A percentile compares a stretch with the other conserved stretches of the same genome.
These are phyloP conservation scores for Ectemnius cavifrons DNA, from an alignment of 2,888 invertebrate genomes.

Conservation along the genomic window DNA sequence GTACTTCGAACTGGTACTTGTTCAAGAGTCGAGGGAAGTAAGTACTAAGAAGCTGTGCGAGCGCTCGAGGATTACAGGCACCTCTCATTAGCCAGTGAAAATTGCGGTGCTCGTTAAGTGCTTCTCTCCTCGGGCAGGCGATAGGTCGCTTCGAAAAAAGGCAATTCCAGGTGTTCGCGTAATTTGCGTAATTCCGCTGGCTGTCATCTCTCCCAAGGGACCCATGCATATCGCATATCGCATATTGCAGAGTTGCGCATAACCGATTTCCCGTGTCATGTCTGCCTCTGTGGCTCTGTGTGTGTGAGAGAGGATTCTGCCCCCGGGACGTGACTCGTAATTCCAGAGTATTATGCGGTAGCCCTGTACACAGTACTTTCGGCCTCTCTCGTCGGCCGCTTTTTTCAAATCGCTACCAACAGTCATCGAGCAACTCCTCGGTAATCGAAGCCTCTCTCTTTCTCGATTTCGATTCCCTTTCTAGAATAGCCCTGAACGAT, in stretches of 20 bases:
- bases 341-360: constrained; percentile 69
- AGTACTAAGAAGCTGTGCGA: background rate
- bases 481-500: background rate
- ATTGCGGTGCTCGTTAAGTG: constrained; percentile 1
- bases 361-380: constrained; percentile 42
- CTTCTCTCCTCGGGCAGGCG: constrained; percentile 3
- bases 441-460: constrained; percentile 6
- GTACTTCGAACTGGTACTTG: no score
- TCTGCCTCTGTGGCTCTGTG: constrained; percentile 2
- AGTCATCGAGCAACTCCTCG: constrained; percentile 9
- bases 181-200: constrained; percentile 13
- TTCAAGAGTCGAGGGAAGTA: background rate
- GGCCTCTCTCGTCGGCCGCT: constrained; percentile 5
- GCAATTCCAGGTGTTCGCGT: background rate
- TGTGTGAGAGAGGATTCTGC: constrained; percentile 50
- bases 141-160: background rate
- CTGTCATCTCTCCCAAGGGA: background rate
- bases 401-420: constrained; percentile 37
- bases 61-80: background rate
- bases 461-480: background rate
- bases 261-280: background rate
- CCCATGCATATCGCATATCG: no score
- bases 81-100: background rate
- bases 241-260: background rate
- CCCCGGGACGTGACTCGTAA: constrained; percentile 67